Evolutionary conservation across 2,797 vertebrate species (phyloP), one percentile per base, ranked within the genome.

Genomic region (Tragelaphus oryx): DNA sequence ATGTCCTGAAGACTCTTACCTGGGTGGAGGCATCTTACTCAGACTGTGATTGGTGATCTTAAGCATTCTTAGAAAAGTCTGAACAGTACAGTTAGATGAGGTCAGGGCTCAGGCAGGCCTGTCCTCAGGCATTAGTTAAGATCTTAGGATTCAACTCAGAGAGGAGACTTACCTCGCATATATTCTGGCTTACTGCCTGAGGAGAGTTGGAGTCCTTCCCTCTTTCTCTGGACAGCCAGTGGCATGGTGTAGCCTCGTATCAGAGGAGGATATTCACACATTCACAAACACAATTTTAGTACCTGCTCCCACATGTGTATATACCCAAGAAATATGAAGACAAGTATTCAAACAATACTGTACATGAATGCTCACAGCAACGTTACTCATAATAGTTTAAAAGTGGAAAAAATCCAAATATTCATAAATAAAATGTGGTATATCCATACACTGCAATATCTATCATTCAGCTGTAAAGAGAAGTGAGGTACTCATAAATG

Each of bases 141-240:
- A 71, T 26, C 41, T 74, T 68, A 16, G 28, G 80, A 55, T 59
- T 68, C 24, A 60, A 50, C 8, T 71, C 44, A 28, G 52, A 60
- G 52, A 30, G 55, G 12, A 18, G 13, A 59, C 30, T 18, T 11
- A 4, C 10, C 9, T 5, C 2, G 0, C 0, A 14, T 20, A 16
- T 14, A 75, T 41, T 59, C 92, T 52, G 46, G 46, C 30, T 54
- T 30, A 4, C 55, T n/a, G 6, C 14, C 12, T 0, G 30, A 60
- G 44, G 11, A 54, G 5, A 82, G 46, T 8, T 37, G 8, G n/a
- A 50, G 26, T 30, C 18, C 52, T 11, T 16, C 10, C 46, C 11
- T 37, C 48, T n/a, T 37, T 74, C n/a, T 89, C 22, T 17, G 55
- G 46, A 12, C 65, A 54, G 11, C 68, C 55, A 37, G 55, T 7